Base-by-base conservation (phyloP, 2,888 invertebrate genomes). In the Anarsia innoxiella region DNA sequence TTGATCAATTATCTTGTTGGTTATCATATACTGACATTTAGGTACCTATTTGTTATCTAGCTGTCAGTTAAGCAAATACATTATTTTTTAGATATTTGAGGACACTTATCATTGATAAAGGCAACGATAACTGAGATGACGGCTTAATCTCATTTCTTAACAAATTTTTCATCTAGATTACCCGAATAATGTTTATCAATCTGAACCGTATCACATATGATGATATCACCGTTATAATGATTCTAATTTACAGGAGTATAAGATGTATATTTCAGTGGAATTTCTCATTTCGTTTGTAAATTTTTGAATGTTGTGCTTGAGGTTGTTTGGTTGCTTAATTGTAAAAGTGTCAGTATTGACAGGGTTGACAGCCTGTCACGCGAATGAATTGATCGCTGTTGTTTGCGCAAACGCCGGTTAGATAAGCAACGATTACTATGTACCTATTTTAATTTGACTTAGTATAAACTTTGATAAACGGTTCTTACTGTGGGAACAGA, bases 111-210 rank as follows among this genome's bases (percentile, higher is more conserved):
- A 55, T 48, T 64, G 78, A 79, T 82, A 80, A 71, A 62, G 51
- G 43, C 50, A 30, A 23, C 72, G 80, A 83, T 83, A 82, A 77
- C 76, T 42, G 51, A 77, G 79, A 82, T 77, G 82, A 82, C 71
- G 80, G 75, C 74, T 77, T 82, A 82, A 83, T 84, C 82, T 82
- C 66, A 46, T 59, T 51, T 77, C 75, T 80, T 78, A 82, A 80
- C 74, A 66, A 82, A 74, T 74, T 78, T 75, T 76, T 59, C 71
- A 63, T 67, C 56, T 65, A 71, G 64, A 69, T 71, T 66, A 60
- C 51, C 49, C 45, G 49, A 59, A 57, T 19, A 5, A 19, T 55
- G 59, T 42, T 52, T 51, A 50, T 60, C 50, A 32, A 48, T 38
- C 36, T 44, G 28, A 29, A 23, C 25, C 33, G 10, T 36, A 32